Percentiles rank a stretch among this genome's conserved stretches.
Evolutionary conservation across 1,140 invertebrate species (phyloP).

Genomic region (Mamestra configurata): DNA sequence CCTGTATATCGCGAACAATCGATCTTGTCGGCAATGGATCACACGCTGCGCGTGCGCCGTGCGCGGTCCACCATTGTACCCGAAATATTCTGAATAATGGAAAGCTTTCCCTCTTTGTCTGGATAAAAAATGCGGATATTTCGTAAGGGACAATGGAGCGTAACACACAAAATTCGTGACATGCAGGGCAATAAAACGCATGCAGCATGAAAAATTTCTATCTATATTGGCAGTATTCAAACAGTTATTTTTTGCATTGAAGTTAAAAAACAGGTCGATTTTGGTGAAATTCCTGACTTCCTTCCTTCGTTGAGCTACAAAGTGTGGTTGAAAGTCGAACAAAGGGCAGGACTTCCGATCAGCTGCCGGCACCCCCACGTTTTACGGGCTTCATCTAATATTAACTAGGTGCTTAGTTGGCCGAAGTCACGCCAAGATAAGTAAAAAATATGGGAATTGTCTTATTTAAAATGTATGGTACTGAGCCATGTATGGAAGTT

Average conservation of each 20-base stretch:
- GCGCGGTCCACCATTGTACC: constrained; percentile 72
- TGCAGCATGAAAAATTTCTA: constrained; percentile 8
- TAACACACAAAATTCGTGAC: constrained; percentile 73
- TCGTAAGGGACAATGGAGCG: constrained; percentile 77
- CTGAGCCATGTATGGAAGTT: not conserved
- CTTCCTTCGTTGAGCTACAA: constrained; percentile 77
- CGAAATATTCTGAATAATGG: constrained; percentile 80
- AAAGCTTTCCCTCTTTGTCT: constrained; percentile 77
- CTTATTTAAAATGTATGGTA: constrained; percentile 43
- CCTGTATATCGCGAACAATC: constrained; percentile 78
- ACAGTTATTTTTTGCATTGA: not conserved
- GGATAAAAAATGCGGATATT: constrained; percentile 81
- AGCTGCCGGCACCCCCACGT: constrained; percentile 78
- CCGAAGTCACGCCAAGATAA: constrained; percentile 52
- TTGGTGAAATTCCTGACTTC: constrained; percentile 64
- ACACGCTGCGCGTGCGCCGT: constrained; percentile 83
- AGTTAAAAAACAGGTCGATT: constrained; percentile 53
- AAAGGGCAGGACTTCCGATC: constrained; percentile 86
- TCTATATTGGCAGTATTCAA: not conserved
- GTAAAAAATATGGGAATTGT: constrained; percentile 44
- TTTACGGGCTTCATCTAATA: constrained; percentile 84
- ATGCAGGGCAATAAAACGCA: constrained; percentile 54
- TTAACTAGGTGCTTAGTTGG: constrained; percentile 63
- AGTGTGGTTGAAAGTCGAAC: constrained; percentile 75
- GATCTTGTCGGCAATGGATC: constrained; percentile 68